phyloP scores from a whole-genome alignment of 2,888 invertebrate genomes.

The Drosophila demipolita region DNA sequence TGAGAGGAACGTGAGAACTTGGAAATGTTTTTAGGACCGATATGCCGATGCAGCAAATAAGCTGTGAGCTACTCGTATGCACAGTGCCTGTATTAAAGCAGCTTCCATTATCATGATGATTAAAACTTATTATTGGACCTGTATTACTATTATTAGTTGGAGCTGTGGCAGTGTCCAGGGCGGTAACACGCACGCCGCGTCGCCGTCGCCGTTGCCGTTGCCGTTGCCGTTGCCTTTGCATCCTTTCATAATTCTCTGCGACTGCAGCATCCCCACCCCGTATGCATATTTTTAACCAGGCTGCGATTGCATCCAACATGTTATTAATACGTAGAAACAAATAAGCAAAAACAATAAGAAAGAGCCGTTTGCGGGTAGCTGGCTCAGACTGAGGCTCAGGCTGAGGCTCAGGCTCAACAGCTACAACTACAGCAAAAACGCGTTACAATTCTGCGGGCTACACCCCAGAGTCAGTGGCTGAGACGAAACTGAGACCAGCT shows the following conservation, averaged over 20 bases:
- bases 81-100: conserved; percentile 53
- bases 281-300: conserved; percentile 79
- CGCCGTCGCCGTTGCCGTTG: conserved; percentile 32
- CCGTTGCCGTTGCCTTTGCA: conserved; percentile 41
- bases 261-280: conserved; percentile 10
- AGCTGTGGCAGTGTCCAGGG: conserved; percentile 48
- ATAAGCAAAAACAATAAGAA: conserved; percentile 81
- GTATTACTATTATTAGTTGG: conserved; percentile 78
- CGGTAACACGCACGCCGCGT: conserved; percentile 70
- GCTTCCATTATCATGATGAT: conserved; percentile 78
- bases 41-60: conserved; percentile 27
- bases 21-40: conserved; percentile 25
- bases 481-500: conserved; percentile 39
- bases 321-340: conserved; percentile 82
- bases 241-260: conserved; percentile 70
- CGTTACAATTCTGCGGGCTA: conserved; percentile 81
- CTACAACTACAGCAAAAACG: conserved; percentile 61
- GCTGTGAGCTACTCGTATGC: conserved; percentile 40
- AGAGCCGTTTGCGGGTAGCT: conserved; percentile 53
- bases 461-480: conserved; percentile 62
- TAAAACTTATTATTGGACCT: conserved; percentile 79
- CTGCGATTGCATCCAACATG: conserved; percentile 77
- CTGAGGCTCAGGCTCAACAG: conserved; percentile 23
- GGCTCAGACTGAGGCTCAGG: not conserved
- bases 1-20: conserved; percentile 6